Evolutionary conservation across 2,797 vertebrate genomes (phyloP), one percentile per base, ranked within the genome.

Genomic region (Malacoctenus gilli): DNA sequence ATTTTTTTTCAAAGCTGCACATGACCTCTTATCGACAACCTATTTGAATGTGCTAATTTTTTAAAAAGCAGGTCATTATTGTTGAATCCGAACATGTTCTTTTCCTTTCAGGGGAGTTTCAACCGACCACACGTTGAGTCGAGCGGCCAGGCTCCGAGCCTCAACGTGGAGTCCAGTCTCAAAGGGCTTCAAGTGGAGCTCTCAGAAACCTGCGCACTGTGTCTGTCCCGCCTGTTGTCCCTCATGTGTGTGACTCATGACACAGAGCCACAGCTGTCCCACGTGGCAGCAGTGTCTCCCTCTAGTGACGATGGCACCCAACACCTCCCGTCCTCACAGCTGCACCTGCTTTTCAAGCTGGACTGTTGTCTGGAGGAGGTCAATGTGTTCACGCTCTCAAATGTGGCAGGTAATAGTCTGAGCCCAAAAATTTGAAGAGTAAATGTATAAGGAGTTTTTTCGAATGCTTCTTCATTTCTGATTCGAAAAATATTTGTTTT

Each of bases 101-200:
- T 53, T 7, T 41, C 9, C 21, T 8, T 81, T 1, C 86, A 98
- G 96, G 96, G 95, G 56, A 97, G 94, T 82, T 95, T 92, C 74
- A 96, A 94, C 81, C 91, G 92, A 65, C 89, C 93, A 12, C 84
- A 90, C 56, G 62, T 79, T 22, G 88, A 86, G 21, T 91, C 85
- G 9, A 90, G 88, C 0, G 62, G 83, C 70, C 93, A 93, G 21
- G 75, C 91, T 0, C 92, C 93, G 20, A 94, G 91, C 0, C 79
- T 96, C 9, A 94, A 87, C 48, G 71, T 98, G 70, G 94, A 97
- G 53, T 95, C 94, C 80, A 93, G 87, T 46, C 91, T 98, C 65
- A 94, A 92, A 35, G 96, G 96, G 11, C 79, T 98, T 64, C 96
- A 98, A 71, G 81, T 95, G 82, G 97, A 99, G 87, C 89, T 94